These are phyloP conservation scores for Daboia siamensis DNA, from an alignment of 2,113 vertebrate species.

Conservation along the genomic window DNA sequence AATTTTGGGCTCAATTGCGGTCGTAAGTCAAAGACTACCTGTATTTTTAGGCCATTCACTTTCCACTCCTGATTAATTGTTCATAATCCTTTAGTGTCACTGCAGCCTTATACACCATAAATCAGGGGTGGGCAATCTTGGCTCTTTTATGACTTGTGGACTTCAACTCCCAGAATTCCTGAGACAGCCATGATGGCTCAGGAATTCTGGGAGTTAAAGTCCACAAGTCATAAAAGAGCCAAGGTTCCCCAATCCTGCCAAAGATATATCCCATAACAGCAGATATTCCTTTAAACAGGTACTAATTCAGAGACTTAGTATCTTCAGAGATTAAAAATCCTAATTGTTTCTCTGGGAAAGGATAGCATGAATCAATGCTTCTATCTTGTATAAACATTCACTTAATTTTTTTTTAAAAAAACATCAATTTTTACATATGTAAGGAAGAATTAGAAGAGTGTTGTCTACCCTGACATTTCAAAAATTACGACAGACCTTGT, in stretches of 20 bases:
- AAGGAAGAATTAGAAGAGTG: background rate
- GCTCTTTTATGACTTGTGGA: too few relatives aligned
- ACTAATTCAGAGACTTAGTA: background rate
- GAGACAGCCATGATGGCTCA: too few relatives aligned
- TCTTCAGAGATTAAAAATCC: background rate
- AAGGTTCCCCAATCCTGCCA: too few relatives aligned
- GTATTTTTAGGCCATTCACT: background rate
- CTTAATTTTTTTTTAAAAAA: background rate
- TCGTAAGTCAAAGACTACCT: too few relatives aligned
- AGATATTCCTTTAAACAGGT: background rate
- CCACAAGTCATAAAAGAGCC: too few relatives aligned
- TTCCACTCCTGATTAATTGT: background rate
- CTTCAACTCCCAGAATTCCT: too few relatives aligned
- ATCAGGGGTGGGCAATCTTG: background rate
- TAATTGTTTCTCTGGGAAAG: background rate
- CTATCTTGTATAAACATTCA: background rate
- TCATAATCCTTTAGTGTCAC: background rate
- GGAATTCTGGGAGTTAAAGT: too few relatives aligned
- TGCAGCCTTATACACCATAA: background rate
- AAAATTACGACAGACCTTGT: background rate
- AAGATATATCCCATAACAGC: background rate
- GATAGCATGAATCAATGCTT: background rate
- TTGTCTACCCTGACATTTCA: background rate
- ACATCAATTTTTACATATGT: background rate
- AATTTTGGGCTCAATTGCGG: too few relatives aligned